phyloP scores from a whole-genome alignment of 2,888 invertebrate genomes.

The Agrochola circellaris region DNA sequence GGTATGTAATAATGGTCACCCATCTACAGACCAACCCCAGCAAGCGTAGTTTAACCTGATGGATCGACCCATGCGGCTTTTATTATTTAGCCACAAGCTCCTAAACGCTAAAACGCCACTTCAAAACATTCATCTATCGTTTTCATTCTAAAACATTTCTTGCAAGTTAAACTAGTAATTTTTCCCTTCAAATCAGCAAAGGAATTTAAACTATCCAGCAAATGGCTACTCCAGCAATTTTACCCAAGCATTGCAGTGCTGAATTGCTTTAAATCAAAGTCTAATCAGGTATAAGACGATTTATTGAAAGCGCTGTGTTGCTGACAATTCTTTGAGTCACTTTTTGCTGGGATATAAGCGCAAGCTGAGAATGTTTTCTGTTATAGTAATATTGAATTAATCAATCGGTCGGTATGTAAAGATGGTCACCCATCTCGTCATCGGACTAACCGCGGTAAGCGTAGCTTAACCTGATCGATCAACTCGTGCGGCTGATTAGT shows the following conservation, averaged over 20 bases:
- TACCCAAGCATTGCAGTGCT: conserved; percentile 43
- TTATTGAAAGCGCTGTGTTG: conserved; percentile 57
- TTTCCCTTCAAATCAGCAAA: conserved; percentile 36
- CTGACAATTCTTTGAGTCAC: conserved; percentile 40
- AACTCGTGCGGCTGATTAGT: no score
- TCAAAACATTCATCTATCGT: neutral
- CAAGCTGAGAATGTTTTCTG: neutral
- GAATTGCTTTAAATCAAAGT: conserved; percentile 64
- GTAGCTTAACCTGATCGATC: no score
- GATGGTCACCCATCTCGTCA: no score
- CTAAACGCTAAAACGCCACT: no score
- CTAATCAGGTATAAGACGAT: conserved; percentile 63
- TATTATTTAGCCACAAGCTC: no score
- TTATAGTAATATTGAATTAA: neutral
- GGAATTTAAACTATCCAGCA: conserved; percentile 36
- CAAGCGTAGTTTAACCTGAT: no score
- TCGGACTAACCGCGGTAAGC: no score
- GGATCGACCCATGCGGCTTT: no score
- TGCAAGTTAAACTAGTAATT: conserved; percentile 28
- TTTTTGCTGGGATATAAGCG: conserved; percentile 37
- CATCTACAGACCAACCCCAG: no score
- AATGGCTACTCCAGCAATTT: conserved; percentile 53
- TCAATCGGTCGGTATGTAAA: no score
- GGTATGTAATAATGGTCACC: no score
- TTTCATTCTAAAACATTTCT: conserved; percentile 17